Evolutionary conservation across 2,113 vertebrate species (phyloP), one percentile per base, ranked within the genome.

Genomic region (Casuarius casuarius): DNA sequence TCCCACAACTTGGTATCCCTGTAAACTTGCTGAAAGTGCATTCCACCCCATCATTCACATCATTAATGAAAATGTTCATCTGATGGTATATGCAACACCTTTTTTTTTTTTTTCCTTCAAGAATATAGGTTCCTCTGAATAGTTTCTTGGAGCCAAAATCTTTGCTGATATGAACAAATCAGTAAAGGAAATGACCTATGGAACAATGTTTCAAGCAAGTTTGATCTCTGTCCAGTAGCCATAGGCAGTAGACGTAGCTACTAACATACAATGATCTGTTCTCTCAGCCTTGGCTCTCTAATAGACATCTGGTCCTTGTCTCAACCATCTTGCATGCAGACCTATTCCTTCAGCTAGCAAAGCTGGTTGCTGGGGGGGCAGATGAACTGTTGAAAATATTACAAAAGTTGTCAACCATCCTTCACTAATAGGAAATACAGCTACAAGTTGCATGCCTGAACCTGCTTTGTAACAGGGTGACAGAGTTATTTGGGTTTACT

Each of bases 301-400:
- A 77, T 62, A 75, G 73, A 76, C 94, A 96, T 94, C 90, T 84
- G 92, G 88, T 73, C 84, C 80, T 89, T 73, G 87, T 75, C 44
- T 84, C 59, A 76, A 83, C 79, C 75, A 87, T 82, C 87, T 68
- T 86, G 92, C 61, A 35, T 1, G 40, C 90, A 90, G 75, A 76
- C 4, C 0, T 31, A 65, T 4, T 5, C 72, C 63, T 40, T 46
- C 48, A 66, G 78, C 59, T 33, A 59, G 70, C 54, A 82, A 63
- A 73, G 71, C 58, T 48, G 62, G 56, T 82, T 84, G 67, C 51
- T 40, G 59, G 28, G 35, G 61, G 61, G 92, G 71, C 71, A 67
- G 78, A 78, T 25, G 95, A 92, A 38, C 61, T 77, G 74, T 38
- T 67, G 94, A 84, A 90, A 70, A 70, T 79, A 80, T 81, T 74